phyloP scores from a whole-genome alignment of 2,797 vertebrate species.

The Smutsia temminckii region DNA sequence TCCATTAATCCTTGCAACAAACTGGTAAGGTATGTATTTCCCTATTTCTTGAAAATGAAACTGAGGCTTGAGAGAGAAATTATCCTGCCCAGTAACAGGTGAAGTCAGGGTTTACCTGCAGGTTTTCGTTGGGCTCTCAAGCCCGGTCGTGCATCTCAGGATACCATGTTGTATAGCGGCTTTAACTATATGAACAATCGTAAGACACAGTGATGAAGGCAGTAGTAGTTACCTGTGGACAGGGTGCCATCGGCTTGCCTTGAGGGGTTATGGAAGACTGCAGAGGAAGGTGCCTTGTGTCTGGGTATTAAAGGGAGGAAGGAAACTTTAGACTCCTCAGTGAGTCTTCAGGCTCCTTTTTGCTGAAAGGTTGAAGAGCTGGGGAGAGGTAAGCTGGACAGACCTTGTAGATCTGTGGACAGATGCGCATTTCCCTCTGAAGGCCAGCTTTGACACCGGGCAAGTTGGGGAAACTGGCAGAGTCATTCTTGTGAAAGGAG shows the following conservation, averaged over 20 bases:
- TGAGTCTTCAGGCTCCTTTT: background rate
- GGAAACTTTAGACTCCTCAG: background rate
- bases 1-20: background rate
- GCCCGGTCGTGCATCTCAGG: background rate
- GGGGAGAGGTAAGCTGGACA: background rate
- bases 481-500: background rate
- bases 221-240: background rate
- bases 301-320: background rate
- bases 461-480: background rate
- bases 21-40: background rate
- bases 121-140: background rate
- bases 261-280: background rate
- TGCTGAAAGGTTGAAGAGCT: background rate
- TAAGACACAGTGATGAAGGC: background rate
- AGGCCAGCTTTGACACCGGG: background rate
- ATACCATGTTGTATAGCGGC: background rate
- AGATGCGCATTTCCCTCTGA: background rate
- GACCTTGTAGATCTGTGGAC: background rate
- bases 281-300: background rate
- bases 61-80: background rate
- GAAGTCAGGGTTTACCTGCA: background rate
- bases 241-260: background rate
- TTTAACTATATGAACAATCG: background rate
- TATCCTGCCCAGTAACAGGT: background rate
- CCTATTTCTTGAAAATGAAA: constrained; percentile 4